phyloP scores from a whole-genome alignment of 2,888 invertebrate species.

The Stenurella melanura region DNA sequence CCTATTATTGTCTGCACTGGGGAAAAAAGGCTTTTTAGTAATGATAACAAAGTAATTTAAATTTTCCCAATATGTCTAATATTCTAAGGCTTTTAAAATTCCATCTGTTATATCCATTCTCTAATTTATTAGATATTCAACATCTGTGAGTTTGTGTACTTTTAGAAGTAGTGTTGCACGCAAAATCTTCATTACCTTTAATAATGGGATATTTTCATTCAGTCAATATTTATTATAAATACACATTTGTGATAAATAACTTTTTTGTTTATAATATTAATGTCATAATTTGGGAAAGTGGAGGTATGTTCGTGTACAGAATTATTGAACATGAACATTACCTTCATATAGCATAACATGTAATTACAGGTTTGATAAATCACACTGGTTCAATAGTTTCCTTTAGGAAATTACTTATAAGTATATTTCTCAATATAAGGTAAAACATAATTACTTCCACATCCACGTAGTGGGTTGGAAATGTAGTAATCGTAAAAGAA shows the following conservation, averaged over 20 bases:
- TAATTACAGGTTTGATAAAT: slow-evolving; percentile 32
- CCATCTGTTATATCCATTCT: slow-evolving; percentile 15
- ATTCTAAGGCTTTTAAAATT: slow-evolving; percentile 15
- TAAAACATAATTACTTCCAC: too few relatives aligned
- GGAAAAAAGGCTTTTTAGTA: too few relatives aligned
- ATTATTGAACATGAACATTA: slow-evolving; percentile 33
- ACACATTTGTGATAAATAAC: slow-evolving; percentile 50
- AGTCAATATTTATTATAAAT: slow-evolving; percentile 55
- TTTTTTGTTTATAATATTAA: slow-evolving; percentile 46
- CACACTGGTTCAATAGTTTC: slow-evolving; percentile 9
- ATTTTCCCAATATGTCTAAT: not conserved
- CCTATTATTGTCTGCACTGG: too few relatives aligned
- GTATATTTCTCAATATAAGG: not conserved
- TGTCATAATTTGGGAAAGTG: slow-evolving; percentile 42
- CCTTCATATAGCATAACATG: not conserved
- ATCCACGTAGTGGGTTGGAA: too few relatives aligned
- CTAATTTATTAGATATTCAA: slow-evolving; percentile 37
- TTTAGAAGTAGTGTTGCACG: slow-evolving; percentile 47
- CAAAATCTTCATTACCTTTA: slow-evolving; percentile 58
- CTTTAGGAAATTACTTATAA: not conserved
- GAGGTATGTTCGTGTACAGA: slow-evolving; percentile 28
- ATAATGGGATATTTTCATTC: slow-evolving; percentile 58
- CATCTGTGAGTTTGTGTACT: slow-evolving; percentile 38
- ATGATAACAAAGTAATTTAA: too few relatives aligned
- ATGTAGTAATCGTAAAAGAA: too few relatives aligned